Base-by-base conservation (phyloP, 2,113 vertebrate genomes). In the Lathamus discolor region DNA sequence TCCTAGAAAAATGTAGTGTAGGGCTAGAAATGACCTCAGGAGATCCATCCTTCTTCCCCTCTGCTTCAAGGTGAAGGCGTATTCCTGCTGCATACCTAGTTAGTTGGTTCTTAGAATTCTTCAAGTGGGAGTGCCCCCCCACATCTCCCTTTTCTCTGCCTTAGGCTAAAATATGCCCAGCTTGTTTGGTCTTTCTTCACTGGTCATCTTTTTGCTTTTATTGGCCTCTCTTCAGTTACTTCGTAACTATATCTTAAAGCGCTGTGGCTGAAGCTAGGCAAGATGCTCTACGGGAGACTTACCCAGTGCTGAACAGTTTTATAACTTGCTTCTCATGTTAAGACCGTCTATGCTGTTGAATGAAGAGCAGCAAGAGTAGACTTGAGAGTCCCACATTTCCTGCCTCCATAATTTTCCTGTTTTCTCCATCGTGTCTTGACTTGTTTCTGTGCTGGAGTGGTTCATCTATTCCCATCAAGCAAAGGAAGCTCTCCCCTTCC, bases 41-140 rank as follows among this genome's bases (percentile, higher is more conserved):
- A 57, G 29, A 39, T 57, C 18, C 18, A 8, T 72, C 33, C 13
- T 19, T 63, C 52, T 64, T 74, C 69, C 11, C 25, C 7, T 73
- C 28, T 55, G 17, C 35, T 64, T 84, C 17, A 74, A 39, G 9
- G 7, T 85, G 43, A 59, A 48, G 63, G 35, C 9, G 75, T 13
- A 23, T 55, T 76, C 48, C 48, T 62, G 17, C 33, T 37, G 14
- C 13, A 4, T 25, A 31, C 10, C 16, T 48, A 28, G 10, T 49
- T 49, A 64, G 20, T 24, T 28, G 4, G 35, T 43, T 76, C 46
- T 33, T 70, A 15, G 41, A 86, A 68, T 54, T 69, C 33, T 37
- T 37, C 13, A 13, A 7, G 13, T 29, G 31, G 11, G 24, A 66
- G 12, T 9, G 9, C 7, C 6, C 3, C 2, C 2, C 3, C 1